Conservation (phyloP, 2,888 invertebrate genomes). For the Tryphoninae sp. region DNA sequence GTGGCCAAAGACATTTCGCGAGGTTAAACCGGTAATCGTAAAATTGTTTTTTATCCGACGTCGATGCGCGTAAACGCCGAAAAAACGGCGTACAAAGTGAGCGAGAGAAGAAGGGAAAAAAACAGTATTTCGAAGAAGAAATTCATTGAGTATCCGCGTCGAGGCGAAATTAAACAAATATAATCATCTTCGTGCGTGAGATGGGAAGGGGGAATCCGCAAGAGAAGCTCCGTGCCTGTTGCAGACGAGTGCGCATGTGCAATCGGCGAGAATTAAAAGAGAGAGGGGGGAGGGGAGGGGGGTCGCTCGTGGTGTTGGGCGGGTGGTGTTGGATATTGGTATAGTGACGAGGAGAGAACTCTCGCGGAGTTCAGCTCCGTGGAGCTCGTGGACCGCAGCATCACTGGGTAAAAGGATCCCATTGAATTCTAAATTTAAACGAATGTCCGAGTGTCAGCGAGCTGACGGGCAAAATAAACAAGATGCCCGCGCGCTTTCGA, state of each 20-base stretch:
- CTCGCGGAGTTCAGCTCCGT: constrained; percentile 74
- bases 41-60: constrained; percentile 60
- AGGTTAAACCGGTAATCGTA: constrained; percentile 69
- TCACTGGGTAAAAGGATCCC: constrained; percentile 80
- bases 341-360: constrained; percentile 73
- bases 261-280: constrained; percentile 30
- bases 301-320: constrained; percentile 8
- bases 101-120: constrained; percentile 26
- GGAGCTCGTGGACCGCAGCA: constrained; percentile 47
- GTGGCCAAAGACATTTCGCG: not conserved
- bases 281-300: constrained; percentile 39
- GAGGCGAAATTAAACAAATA: constrained; percentile 63
- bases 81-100: constrained; percentile 37
- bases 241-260: not conserved
- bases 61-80: constrained; percentile 28
- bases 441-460: constrained; percentile 78
- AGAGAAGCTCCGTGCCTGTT: not conserved
- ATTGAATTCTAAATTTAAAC: constrained; percentile 82
- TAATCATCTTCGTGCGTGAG: constrained; percentile 32
- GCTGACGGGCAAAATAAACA: constrained; percentile 80
- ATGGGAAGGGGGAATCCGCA: constrained; percentile 35
- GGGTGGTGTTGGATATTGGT: constrained; percentile 75
- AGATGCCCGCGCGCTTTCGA: constrained; percentile 71
- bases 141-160: constrained; percentile 62
- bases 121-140: constrained; percentile 30